Evolutionary conservation across 2,888 invertebrate species (phyloP).

Genomic region (Caenorhabditis sp.): DNA sequence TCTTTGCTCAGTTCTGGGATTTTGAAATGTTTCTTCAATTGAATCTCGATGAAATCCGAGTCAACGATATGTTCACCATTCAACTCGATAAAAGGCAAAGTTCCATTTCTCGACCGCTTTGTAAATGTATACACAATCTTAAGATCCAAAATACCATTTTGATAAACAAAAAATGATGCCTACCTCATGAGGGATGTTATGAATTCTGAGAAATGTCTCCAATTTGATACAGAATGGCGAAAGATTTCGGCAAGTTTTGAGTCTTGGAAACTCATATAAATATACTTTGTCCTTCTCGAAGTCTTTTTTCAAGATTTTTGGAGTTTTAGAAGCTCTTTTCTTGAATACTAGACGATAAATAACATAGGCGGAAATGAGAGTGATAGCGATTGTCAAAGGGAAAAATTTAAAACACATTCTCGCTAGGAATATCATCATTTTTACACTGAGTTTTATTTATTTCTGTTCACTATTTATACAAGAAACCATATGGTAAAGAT

Average conservation of each 20-base stretch:
- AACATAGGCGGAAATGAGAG: slow-evolving; percentile 25
- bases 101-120: slow-evolving; percentile 29
- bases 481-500: too few relatives aligned
- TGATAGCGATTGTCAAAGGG: too few relatives aligned
- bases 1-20: slow-evolving; percentile 24
- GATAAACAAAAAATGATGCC: slow-evolving; percentile 17
- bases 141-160: neutral
- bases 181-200: slow-evolving; percentile 65
- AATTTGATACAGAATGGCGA: slow-evolving; percentile 68
- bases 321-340: neutral
- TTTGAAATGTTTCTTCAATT: slow-evolving; percentile 36
- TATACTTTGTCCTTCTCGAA: slow-evolving; percentile 62
- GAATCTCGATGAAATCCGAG: slow-evolving; percentile 31
- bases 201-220: slow-evolving; percentile 62
- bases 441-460: too few relatives aligned
- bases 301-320: slow-evolving; percentile 37
- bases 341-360: slow-evolving; percentile 9
- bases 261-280: slow-evolving; percentile 63
- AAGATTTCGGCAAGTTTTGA: slow-evolving; percentile 59
- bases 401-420: too few relatives aligned
- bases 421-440: too few relatives aligned
- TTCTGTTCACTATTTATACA: too few relatives aligned
- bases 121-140: slow-evolving; percentile 15
- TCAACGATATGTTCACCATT: slow-evolving; percentile 44
- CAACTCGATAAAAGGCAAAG: slow-evolving; percentile 37